Evolutionary conservation across 2,113 vertebrate species (phyloP).

Genomic region (Pteronura brasiliensis): DNA sequence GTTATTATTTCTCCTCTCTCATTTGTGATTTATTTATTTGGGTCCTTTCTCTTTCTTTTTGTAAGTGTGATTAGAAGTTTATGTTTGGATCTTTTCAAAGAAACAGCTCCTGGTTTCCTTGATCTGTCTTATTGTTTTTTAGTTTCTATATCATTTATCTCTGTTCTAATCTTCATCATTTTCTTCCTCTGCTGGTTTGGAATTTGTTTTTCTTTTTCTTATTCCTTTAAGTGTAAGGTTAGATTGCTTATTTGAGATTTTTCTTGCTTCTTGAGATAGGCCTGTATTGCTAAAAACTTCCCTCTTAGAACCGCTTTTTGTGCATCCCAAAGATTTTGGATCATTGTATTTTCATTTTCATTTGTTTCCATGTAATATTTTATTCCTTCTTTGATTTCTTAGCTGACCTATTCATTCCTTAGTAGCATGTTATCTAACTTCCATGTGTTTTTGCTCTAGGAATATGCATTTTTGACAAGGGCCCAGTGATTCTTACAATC

Average conservation of each 20-base stretch:
- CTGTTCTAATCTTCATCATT: neutral
- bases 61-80: neutral
- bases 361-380: neutral
- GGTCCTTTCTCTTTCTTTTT: neutral
- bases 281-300: neutral
- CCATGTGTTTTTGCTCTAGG: neutral
- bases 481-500: neutral
- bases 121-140: neutral
- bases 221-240: neutral
- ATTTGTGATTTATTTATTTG: neutral
- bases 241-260: neutral
- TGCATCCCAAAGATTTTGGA: neutral
- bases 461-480: neutral
- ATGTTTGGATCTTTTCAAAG: neutral
- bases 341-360: neutral
- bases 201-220: neutral
- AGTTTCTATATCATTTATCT: neutral
- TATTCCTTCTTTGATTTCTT: neutral
- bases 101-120: neutral
- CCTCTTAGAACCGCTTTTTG: neutral
- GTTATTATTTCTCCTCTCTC: neutral
- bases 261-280: neutral
- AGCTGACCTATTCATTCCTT: neutral
- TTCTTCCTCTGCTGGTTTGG: neutral
- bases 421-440: neutral